Base-by-base conservation (phyloP, 92 coral and sea anemone species). In the Zoanthus sansibaricus region DNA sequence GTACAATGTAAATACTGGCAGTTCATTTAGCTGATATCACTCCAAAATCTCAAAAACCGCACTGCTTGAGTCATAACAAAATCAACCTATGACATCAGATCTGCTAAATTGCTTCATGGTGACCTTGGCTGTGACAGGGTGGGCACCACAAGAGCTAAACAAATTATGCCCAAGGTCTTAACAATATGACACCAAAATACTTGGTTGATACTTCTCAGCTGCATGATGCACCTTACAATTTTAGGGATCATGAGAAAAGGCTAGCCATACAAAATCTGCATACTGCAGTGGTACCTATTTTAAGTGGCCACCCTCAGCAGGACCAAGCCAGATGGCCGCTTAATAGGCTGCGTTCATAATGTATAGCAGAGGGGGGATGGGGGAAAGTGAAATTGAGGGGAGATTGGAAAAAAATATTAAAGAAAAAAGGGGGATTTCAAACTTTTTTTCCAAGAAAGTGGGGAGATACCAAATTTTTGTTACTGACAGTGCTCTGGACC, bases 61-160 rank as follows among this genome's bases (percentile, higher is more conserved):
- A n/a, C 58, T 74, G 78, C 78, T 74, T 74, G 78, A 74, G 78
- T 74, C 78, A 74, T 74, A 74, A 74, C 78, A 74, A 74, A 74
- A 74, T 74, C 78, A 74, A 74, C 78, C 78, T 74, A 74, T 74
- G 78, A 74, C 78, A 74, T 74, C 78, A 74, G 78, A 74, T 74
- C 78, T 74, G 78, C 78, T 74, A 74, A 74, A 74, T 74, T 74
- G 78, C 78, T 74, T 67, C 0, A 31, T 74, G 78, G 58, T 44
- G 56, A 44, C 21, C 56, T 44, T 46, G 20, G 78, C 56, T 44
- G 58, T 21, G 58, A 46, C 56, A 46, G 55, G 78, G 78, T 74
- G 78, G 78, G 78, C 59, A 74, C 78, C 78, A 74, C 78, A 74
- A 74, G 78, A 74, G 59, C 78, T 74, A 74, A 74, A 74, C 78